Evolutionary conservation across 2,888 invertebrate species (phyloP).

Genomic region (Drosophila koepferae): DNA sequence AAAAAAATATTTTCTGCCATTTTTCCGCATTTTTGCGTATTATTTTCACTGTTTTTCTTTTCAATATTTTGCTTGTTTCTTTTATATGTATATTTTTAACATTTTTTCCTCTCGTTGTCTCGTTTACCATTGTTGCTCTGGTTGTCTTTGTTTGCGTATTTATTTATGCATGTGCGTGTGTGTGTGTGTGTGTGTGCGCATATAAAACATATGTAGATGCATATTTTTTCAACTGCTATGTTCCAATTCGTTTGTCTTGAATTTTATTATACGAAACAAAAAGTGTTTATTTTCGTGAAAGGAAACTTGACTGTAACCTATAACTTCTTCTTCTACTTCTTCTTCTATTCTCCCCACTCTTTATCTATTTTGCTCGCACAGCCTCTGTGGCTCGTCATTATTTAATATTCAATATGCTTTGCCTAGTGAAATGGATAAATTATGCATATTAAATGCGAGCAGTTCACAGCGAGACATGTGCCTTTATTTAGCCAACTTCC

Average conservation of each 20-base stretch:
- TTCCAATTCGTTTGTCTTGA: constrained; percentile 76
- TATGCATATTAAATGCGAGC: constrained; percentile 76
- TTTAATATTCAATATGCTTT: constrained; percentile 81
- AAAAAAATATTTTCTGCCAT: constrained; percentile 61
- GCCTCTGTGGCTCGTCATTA: constrained; percentile 53
- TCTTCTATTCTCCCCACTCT: not conserved
- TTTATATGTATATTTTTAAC: constrained; percentile 37
- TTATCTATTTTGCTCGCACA: not conserved
- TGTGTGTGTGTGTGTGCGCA: constrained; percentile 4
- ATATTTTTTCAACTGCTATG: constrained; percentile 70
- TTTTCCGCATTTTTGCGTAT: constrained; percentile 71
- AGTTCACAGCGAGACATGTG: constrained; percentile 59
- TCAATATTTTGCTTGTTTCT: constrained; percentile 3
- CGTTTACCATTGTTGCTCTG: constrained; percentile 46
- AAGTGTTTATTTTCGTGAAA: constrained; percentile 63
- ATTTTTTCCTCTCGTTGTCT: constrained; percentile 40
- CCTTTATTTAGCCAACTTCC: constrained; percentile 36
- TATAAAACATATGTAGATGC: constrained; percentile 53
- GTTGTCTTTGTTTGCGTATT: constrained; percentile 58
- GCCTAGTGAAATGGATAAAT: constrained; percentile 77
- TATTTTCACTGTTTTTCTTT: constrained; percentile 64
- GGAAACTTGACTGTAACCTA: constrained; percentile 35
- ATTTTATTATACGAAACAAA: constrained; percentile 67
- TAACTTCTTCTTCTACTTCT: not conserved
- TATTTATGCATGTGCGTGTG: constrained; percentile 54